Evolutionary conservation across 2,797 vertebrate genomes (phyloP).

Genomic region (Poeciliopsis infans): DNA sequence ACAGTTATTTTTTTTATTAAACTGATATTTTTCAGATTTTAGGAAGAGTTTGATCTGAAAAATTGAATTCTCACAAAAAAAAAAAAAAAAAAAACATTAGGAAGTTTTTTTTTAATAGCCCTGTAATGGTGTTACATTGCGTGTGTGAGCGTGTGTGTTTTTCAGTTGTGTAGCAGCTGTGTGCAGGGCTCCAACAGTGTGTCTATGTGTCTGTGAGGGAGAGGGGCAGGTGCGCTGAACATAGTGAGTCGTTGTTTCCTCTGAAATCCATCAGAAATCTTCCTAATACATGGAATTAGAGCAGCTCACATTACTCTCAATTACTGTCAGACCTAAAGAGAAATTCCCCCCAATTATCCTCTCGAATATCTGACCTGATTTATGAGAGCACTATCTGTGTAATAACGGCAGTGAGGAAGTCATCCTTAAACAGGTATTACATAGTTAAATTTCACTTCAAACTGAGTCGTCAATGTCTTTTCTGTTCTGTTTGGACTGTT

Average conservation of each 20-base stretch:
- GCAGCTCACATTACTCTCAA: constrained; percentile 70
- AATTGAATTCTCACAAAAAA: not conserved
- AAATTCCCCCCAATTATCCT: constrained; percentile 49
- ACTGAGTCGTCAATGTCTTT: constrained; percentile 10
- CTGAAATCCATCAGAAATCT: constrained; percentile 67
- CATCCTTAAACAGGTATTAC: constrained; percentile 33
- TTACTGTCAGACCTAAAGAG: constrained; percentile 64
- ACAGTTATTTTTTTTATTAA: not conserved
- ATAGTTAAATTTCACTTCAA: constrained; percentile 21
- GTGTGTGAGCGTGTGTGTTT: constrained; percentile 20
- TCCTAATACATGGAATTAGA: constrained; percentile 66
- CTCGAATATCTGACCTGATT: constrained; percentile 38
- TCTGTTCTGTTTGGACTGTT: constrained; percentile 35
- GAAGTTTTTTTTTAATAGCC: not conserved
- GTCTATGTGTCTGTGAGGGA: constrained; percentile 50
- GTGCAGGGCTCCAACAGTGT: constrained; percentile 46
- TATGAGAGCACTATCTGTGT: not conserved
- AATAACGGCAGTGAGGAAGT: constrained; percentile 13
- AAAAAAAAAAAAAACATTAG: not conserved
- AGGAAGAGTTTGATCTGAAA: not conserved
- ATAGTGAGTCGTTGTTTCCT: constrained; percentile 66
- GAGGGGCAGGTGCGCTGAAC: constrained; percentile 64
- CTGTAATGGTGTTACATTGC: not conserved
- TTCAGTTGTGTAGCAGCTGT: constrained; percentile 63
- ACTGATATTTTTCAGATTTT: not conserved